phyloP scores from a whole-genome alignment of 2,113 vertebrate species.

The Eleginops maclovinus region DNA sequence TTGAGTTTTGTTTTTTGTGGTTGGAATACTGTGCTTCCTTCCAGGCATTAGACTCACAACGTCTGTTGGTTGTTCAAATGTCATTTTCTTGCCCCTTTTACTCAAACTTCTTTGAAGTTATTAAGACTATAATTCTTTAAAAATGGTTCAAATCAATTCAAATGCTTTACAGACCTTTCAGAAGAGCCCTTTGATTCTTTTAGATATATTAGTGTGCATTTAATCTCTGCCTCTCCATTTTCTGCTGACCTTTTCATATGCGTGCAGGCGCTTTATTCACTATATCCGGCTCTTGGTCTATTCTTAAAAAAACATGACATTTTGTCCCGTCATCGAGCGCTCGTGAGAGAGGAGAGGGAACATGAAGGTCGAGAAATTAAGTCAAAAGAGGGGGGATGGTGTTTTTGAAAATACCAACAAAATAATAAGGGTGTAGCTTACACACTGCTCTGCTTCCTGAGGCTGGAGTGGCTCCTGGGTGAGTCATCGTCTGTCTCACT shows the following conservation, averaged over 20 bases:
- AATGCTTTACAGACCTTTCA: neutral
- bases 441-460: conserved; percentile 19
- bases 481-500: conserved; percentile 46
- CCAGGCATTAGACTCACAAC: neutral
- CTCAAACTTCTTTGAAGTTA: neutral
- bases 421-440: neutral
- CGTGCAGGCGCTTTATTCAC: conserved; percentile 3
- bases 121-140: neutral
- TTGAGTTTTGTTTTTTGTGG: conserved; percentile 33
- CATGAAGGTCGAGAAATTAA: conserved; percentile 48
- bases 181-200: neutral
- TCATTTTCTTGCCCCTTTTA: neutral
- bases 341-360: conserved; percentile 29
- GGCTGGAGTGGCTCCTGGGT: conserved; percentile 39
- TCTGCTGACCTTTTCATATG: conserved; percentile 46
- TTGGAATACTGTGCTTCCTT: conserved; percentile 7
- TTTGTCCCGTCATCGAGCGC: conserved; percentile 42
- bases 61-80: neutral
- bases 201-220: conserved; percentile 17
- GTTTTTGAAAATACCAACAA: conserved; percentile 7
- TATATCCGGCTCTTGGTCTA: conserved; percentile 7
- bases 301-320: conserved; percentile 36
- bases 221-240: conserved; percentile 23
- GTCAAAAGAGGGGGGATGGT: neutral
- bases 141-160: neutral